phyloP scores from a whole-genome alignment of 2,113 vertebrate species.

The Hyaena hyaena region DNA sequence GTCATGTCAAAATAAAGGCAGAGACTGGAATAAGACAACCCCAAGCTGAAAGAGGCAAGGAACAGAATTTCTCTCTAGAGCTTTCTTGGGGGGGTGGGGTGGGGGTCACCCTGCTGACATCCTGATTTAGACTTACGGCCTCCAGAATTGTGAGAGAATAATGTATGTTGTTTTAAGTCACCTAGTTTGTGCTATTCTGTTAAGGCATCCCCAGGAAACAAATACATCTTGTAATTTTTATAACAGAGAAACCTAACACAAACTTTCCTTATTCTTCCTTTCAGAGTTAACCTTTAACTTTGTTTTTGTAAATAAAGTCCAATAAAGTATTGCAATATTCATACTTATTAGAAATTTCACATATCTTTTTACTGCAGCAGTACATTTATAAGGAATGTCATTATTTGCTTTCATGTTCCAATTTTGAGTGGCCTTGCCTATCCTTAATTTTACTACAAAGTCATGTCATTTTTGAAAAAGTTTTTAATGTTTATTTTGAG shows the following conservation, averaged over 20 bases:
- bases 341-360: not conserved
- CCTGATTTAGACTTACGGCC: not conserved
- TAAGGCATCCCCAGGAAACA: not conserved
- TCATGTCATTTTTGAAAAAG: not conserved
- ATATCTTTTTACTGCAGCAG: not conserved
- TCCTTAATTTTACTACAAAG: not conserved
- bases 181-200: not conserved
- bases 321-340: not conserved
- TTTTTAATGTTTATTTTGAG: too few species aligned
- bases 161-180: not conserved
- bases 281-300: not conserved
- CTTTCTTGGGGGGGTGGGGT: not conserved
- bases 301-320: not conserved
- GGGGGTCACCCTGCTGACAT: not conserved
- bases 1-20: not conserved
- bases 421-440: not conserved
- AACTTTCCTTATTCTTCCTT: not conserved
- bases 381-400: not conserved
- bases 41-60: not conserved
- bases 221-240: not conserved
- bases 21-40: not conserved
- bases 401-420: not conserved
- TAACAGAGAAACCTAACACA: not conserved
- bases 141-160: not conserved
- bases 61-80: not conserved